Conservation (phyloP, 2,113 vertebrate genomes). For the Pyrgilauda ruficollis region DNA sequence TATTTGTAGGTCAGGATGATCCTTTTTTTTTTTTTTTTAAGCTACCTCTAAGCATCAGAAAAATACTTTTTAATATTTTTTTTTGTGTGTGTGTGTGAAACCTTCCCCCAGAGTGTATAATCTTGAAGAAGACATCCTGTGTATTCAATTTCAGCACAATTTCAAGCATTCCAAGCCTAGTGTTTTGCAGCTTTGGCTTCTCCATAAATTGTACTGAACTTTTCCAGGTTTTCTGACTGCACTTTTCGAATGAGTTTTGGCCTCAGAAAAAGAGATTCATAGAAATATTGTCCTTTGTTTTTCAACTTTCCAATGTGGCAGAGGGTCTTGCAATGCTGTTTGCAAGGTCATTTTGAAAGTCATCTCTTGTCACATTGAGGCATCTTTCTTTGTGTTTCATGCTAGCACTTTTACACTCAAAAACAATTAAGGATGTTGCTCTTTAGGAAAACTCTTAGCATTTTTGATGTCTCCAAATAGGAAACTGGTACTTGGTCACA, state of each 20-base stretch:
- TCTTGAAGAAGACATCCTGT: not conserved
- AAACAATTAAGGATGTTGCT: not conserved
- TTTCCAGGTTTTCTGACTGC: not conserved
- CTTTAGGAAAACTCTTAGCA: not conserved
- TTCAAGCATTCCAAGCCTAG: not conserved
- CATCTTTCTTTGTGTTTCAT: not conserved
- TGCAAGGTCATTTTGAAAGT: not conserved
- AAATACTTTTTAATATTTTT: not conserved
- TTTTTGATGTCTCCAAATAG: not conserved
- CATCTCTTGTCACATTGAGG: not conserved
- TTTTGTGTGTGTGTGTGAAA: not conserved
- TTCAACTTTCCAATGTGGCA: not conserved
- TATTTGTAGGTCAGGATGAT: not conserved
- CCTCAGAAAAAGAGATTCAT: not conserved
- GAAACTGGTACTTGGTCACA: not conserved
- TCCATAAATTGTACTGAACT: not conserved
- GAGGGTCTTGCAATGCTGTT: not conserved
- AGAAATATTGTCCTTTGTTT: not conserved
- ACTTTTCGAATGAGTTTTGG: not conserved
- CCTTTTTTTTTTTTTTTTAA: not conserved
- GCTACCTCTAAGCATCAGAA: not conserved
- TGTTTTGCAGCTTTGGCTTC: not conserved
- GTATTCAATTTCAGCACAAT: not conserved
- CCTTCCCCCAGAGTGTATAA: not conserved
- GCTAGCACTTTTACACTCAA: not conserved